Evolutionary conservation across 2,888 invertebrate species (phyloP).

Genomic region (Julus scandinavius): DNA sequence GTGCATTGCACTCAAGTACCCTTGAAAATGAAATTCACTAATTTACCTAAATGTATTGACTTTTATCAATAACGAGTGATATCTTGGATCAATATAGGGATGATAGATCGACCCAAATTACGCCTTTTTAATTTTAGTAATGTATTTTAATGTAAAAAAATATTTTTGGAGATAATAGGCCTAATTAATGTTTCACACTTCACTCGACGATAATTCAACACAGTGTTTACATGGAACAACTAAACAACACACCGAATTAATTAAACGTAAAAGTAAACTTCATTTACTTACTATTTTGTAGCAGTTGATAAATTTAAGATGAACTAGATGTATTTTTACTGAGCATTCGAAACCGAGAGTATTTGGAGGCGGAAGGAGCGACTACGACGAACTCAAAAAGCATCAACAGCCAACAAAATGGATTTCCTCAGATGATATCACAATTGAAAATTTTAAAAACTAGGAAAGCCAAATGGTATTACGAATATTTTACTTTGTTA

Average conservation of each 20-base stretch:
- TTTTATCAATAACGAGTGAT: background rate
- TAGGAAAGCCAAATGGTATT: background rate
- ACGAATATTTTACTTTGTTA: background rate
- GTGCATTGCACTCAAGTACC: background rate
- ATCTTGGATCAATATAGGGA: background rate
- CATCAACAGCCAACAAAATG: background rate
- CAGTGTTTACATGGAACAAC: background rate
- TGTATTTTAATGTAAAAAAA: background rate
- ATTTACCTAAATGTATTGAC: background rate
- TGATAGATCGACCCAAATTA: background rate
- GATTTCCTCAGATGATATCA: background rate
- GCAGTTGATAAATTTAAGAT: background rate
- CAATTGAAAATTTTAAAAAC: background rate
- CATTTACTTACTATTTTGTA: slow-evolving; percentile 20
- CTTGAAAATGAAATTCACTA: background rate
- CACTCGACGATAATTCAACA: background rate
- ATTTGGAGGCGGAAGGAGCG: background rate
- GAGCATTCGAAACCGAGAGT: background rate
- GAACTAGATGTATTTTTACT: background rate
- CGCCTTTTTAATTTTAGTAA: background rate
- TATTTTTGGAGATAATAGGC: background rate
- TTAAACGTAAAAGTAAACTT: background rate
- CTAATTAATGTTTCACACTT: background rate
- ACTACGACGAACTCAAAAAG: background rate
- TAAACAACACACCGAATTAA: background rate